A percentile compares a stretch with the other conserved stretches of the same genome.
Evolutionary conservation across 2,113 vertebrate genomes (phyloP).

Genomic region (Zosterops japonicus): DNA sequence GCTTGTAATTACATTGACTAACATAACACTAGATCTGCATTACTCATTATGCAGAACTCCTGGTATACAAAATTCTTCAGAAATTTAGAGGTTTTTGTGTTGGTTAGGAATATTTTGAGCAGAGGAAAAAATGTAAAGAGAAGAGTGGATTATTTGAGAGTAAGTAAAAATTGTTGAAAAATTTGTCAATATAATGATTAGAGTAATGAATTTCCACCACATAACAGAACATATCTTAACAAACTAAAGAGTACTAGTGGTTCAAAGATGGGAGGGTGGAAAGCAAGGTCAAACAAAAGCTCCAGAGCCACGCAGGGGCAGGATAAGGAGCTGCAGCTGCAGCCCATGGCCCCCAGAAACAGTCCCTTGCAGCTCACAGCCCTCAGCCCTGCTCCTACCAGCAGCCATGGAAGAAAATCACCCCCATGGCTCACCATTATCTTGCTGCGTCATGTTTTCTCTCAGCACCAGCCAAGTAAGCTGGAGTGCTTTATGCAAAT

Average conservation of each 20-base stretch:
- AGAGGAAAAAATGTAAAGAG: background rate
- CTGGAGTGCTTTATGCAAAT: background rate
- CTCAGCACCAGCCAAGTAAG: background rate
- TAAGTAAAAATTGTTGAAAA: background rate
- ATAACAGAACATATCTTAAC: background rate
- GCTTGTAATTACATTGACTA: background rate
- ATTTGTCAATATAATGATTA: background rate
- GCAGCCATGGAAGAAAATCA: rapidly evolving
- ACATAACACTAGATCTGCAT: background rate
- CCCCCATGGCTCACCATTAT: rapidly evolving
- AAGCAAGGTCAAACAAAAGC: background rate
- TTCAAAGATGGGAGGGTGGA: background rate
- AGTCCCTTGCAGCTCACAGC: background rate
- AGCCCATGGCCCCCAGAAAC: rapidly evolving
- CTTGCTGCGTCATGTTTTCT: background rate
- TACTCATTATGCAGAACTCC: background rate
- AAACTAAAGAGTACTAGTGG: background rate
- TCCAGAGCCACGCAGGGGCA: rapidly evolving
- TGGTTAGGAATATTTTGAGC: background rate
- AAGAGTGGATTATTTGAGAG: background rate
- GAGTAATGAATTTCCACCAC: background rate
- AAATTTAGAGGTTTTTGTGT: background rate
- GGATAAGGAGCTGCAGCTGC: background rate
- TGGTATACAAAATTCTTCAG: background rate
- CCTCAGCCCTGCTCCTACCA: background rate